Evolutionary conservation across 2,888 invertebrate genomes (phyloP).

Genomic region (Drosophila pullipes): DNA sequence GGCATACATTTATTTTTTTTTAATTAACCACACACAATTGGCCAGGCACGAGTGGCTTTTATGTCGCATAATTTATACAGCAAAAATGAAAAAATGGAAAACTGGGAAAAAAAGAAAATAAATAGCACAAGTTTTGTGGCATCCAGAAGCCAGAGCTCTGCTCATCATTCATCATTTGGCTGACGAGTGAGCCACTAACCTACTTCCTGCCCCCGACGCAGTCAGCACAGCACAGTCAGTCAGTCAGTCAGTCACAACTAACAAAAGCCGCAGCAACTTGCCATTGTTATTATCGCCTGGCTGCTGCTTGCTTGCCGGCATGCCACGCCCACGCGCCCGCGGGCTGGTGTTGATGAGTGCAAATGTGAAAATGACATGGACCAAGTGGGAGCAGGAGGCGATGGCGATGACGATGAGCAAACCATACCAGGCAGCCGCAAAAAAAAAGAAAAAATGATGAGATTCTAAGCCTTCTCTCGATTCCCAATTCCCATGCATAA

Average conservation of each 20-base stretch:
- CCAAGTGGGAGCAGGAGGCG: conserved; percentile 36
- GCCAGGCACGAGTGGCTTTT: conserved; percentile 50
- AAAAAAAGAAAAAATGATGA: conserved; percentile 70
- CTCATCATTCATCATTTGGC: conserved; percentile 72
- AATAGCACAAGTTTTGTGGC: conserved; percentile 16
- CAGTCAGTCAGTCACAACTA: conserved; percentile 17
- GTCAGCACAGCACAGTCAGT: background rate
- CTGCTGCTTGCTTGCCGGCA: conserved; percentile 57
- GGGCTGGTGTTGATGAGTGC: conserved; percentile 65
- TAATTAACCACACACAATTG: conserved; percentile 77
- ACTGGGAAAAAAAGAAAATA: conserved; percentile 14
- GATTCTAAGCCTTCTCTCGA: conserved; percentile 38
- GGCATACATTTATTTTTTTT: conserved; percentile 44
- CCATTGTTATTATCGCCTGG: conserved; percentile 45
- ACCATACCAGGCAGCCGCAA: conserved; percentile 45
- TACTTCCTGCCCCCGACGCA: conserved; percentile 64
- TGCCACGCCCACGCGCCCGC: conserved; percentile 53
- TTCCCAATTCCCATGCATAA: conserved; percentile 61
- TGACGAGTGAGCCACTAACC: conserved; percentile 81
- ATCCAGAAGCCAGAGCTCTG: conserved; percentile 42
- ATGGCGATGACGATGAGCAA: conserved; percentile 40
- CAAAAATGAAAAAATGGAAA: conserved; percentile 3
- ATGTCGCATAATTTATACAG: conserved; percentile 41
- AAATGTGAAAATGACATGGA: conserved; percentile 74
- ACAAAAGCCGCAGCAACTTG: conserved; percentile 46